Percentiles rank a stretch among this genome's conserved stretches.
These are phyloP conservation scores for Ivindomyrus marchei DNA, from an alignment of 2,113 vertebrate genomes.

Conservation along the genomic window DNA sequence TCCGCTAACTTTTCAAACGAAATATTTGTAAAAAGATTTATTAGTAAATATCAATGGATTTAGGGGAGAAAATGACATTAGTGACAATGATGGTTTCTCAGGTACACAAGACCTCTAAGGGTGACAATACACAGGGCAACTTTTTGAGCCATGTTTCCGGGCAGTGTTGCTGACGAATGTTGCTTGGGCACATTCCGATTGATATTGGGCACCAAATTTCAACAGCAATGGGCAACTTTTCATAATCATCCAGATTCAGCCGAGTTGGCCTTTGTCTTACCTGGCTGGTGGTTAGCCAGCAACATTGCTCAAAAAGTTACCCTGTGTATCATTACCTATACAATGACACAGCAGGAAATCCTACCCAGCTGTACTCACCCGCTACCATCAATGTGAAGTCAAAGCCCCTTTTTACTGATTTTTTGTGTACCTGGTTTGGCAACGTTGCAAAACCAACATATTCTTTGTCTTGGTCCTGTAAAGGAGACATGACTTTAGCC, in stretches of 20 bases:
- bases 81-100: not conserved
- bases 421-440: slow-evolving; percentile 89
- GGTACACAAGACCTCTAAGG: not conserved
- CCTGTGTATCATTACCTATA: not conserved
- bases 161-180: not conserved
- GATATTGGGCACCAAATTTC: not conserved
- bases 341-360: not conserved
- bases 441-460: slow-evolving; percentile 77
- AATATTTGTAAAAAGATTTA: not conserved
- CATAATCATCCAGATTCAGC: not conserved
- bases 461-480: slow-evolving; percentile 70
- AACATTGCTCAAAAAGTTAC: not conserved
- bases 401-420: slow-evolving; percentile 92
- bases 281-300: not conserved
- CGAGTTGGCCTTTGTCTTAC: not conserved
- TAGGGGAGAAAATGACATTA: not conserved
- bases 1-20: not conserved
- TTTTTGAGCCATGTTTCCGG: not conserved
- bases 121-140: not conserved
- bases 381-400: slow-evolving; percentile 95
- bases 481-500: not conserved
- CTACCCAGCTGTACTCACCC: slow-evolving; percentile 57
- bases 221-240: not conserved
- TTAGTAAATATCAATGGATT: not conserved
- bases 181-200: not conserved